Evolutionary conservation across 2,888 invertebrate species (phyloP).

Genomic region (Bembecia ichneumoniformis): DNA sequence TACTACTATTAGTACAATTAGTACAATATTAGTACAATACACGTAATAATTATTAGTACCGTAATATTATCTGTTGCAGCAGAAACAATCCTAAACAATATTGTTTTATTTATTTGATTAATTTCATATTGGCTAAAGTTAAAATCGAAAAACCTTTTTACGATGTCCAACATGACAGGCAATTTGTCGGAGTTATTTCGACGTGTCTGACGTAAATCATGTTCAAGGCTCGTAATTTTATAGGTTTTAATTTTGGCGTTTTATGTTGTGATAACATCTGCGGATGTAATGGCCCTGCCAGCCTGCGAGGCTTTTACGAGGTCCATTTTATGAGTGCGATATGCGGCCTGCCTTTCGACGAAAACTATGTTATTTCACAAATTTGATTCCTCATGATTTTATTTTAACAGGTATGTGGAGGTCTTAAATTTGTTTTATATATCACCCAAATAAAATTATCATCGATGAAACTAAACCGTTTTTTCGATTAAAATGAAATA

Average conservation of each 20-base stretch:
- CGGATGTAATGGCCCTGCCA: conserved; percentile 39
- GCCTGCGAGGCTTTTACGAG: conserved; percentile 41
- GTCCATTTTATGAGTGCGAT: conserved; percentile 32
- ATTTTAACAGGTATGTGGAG: neutral
- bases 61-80: too few relatives aligned
- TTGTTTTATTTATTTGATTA: neutral
- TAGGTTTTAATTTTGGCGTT: conserved; percentile 58
- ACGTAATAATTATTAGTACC: too few relatives aligned
- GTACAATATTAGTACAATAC: too few relatives aligned
- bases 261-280: conserved; percentile 66
- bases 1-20: too few relatives aligned
- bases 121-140: neutral
- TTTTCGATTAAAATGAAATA: too few relatives aligned
- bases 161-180: conserved; percentile 32
- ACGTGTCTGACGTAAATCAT: conserved; percentile 47
- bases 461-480: too few relatives aligned
- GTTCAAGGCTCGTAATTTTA: conserved; percentile 49
- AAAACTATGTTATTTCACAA: conserved; percentile 1
- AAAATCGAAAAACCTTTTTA: conserved; percentile 21
- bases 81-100: too few relatives aligned
- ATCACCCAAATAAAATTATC: too few relatives aligned
- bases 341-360: conserved; percentile 3
- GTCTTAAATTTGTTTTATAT: too few relatives aligned
- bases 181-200: conserved; percentile 35
- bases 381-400: neutral